Evolutionary conservation across 2,888 invertebrate genomes (phyloP).

Genomic region (Baccha elongata): DNA sequence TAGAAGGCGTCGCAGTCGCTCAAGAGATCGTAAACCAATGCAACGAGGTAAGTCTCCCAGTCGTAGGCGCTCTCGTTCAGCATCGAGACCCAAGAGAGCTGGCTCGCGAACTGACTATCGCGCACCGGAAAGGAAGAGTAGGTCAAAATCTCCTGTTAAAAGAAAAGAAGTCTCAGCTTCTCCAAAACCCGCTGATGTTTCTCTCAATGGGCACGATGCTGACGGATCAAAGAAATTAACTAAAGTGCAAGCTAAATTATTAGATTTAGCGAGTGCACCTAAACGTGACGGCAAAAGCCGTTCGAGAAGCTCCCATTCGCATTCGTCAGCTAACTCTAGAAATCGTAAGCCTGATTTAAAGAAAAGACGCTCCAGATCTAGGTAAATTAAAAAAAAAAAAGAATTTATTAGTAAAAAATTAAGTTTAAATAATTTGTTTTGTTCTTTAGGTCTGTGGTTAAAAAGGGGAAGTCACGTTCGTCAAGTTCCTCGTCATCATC

Average conservation of each 20-base stretch:
- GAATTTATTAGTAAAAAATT: neutral
- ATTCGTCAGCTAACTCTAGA: conserved; percentile 67
- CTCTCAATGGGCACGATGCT: conserved; percentile 61
- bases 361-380: conserved; percentile 64
- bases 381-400: conserved; percentile 27
- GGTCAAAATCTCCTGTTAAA: conserved; percentile 76
- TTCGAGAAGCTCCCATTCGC: conserved; percentile 73
- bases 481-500: conserved; percentile 77
- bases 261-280: conserved; percentile 84
- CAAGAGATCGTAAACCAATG: conserved; percentile 75
- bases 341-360: conserved; percentile 54
- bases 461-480: conserved; percentile 76
- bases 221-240: conserved; percentile 80
- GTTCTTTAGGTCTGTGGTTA: conserved; percentile 76
- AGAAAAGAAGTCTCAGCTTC: conserved; percentile 64
- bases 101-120: conserved; percentile 73
- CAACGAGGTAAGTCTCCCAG: conserved; percentile 74
- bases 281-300: conserved; percentile 75
- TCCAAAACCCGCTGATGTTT: conserved; percentile 53
- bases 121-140: conserved; percentile 75
- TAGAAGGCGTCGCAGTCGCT: conserved; percentile 75
- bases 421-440: neutral
- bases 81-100: conserved; percentile 74
- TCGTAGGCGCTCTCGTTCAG: conserved; percentile 76
- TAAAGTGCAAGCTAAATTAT: conserved; percentile 85